Conservation (phyloP, 92 coral and sea anemone genomes). For the Actinernus sp. region DNA sequence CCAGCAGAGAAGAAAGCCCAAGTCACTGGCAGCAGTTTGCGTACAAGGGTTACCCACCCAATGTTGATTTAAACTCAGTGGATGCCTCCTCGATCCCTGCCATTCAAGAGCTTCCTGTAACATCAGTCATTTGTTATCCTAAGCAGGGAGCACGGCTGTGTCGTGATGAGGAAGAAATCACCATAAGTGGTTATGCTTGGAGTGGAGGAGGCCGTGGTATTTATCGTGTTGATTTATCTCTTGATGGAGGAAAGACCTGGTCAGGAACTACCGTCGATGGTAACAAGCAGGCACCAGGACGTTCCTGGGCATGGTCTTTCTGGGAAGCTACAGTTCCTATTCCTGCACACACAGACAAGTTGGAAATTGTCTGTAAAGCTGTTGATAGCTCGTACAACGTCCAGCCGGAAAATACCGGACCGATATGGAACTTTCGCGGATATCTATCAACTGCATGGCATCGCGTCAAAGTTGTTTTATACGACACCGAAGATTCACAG, state of each 20-base stretch:
- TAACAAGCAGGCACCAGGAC: conserved; percentile 39
- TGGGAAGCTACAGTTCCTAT: conserved; percentile 67
- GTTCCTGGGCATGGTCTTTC: conserved; percentile 78
- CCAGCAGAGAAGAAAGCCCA: conserved; percentile 62
- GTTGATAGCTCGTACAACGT: conserved; percentile 79
- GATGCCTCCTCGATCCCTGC: conserved; percentile 68
- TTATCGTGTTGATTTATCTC: conserved; percentile 75
- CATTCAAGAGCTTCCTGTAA: conserved; percentile 79
- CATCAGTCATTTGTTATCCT: conserved; percentile 78
- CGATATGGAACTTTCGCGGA: conserved; percentile 93
- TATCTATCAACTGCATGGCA: conserved; percentile 91
- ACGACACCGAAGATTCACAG: too few relatives aligned
- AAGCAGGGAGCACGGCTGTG: conserved; percentile 40
- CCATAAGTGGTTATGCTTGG: conserved; percentile 82
- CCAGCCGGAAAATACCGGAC: conserved; percentile 79
- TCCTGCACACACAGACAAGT: conserved; percentile 53
- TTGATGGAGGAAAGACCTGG: conserved; percentile 86
- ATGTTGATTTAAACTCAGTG: conserved; percentile 67
- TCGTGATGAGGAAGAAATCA: conserved; percentile 50
- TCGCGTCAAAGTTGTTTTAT: conserved; percentile 69
- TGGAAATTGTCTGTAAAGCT: conserved; percentile 87
- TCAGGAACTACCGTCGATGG: conserved; percentile 56
- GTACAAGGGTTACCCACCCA: conserved; percentile 67
- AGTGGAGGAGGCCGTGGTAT: conserved; percentile 83
- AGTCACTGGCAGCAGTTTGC: conserved; percentile 51